Evolutionary conservation across 1,140 invertebrate genomes (phyloP), one percentile per base, ranked within the genome.

Genomic region (Procambarus virginalis): DNA sequence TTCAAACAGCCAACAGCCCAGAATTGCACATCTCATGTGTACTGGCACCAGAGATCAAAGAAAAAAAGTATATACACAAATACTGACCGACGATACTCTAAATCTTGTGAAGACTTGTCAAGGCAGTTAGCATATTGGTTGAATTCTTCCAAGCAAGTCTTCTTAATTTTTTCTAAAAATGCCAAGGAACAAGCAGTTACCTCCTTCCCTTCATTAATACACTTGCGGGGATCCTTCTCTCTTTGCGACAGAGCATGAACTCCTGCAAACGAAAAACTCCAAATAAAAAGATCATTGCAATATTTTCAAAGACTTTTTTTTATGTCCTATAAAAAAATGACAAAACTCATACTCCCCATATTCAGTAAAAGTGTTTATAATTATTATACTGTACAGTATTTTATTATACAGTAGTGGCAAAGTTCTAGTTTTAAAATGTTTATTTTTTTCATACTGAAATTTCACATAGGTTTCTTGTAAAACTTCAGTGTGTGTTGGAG

Each of bases 161-260:
- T 96, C 94, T 99, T 99, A 10, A 99, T 58, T 95, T 93, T 97
- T 96, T 48, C 96, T 95, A 99, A 98, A 94, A 99, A 99, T 68
- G 98, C 96, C 91, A 99, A 92, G 6, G 97, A 96, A 94, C 99
- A 99, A 34, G 95, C 95, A 0, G 99, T 99, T 3, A 99, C 97
- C 2, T 95, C 96, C 94, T 98, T 98, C 1, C 98, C 99, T 94
- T 99, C 98, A 20, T 96, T 95, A 20, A 99, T 83, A 93, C 98
- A 99, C 93, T 96, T 96, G 20, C 98, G 94, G 8, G 98, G 97
- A 95, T 99, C 98, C 20, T 96, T 94, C 90, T 96, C 94, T 94
- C 99, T 55, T 95, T 92, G 22, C 96, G 95, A 93, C 98, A 99
- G 3, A 99, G 94, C 96, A 98, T 97, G 93, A 98, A 99, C 94